Evolutionary conservation across 2,113 vertebrate genomes (phyloP), one percentile per base, ranked within the genome.

Genomic region (Plectropomus leopardus): DNA sequence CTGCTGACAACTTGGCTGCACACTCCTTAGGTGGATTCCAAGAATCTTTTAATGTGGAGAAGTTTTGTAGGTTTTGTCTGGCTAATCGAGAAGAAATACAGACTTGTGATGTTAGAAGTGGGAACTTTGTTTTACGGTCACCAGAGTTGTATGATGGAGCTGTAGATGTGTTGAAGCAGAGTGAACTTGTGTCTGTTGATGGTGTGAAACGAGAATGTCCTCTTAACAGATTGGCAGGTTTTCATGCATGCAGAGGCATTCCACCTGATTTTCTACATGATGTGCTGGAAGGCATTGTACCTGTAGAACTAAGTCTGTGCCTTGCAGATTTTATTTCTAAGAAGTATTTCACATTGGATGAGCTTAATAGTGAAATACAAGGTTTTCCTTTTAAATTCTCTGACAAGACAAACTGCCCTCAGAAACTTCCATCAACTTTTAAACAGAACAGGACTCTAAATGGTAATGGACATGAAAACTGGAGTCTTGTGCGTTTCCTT

Each of bases 51-150:
- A 75, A 65, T 65, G 60, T 65, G 23, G 48, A 65, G 0, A 55
- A 65, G 16, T 45, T 65, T 55, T 76, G 60, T n/a, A 76, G 61
- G 23, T 74, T 64, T 64, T 64, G 59, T 74, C 36, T 64, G 15
- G 5, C 4, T 58, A 58, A 16, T 10, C 24, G 24, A 45, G 19
- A 32, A 66, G 50, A 45, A 3, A 76, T 76, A 40, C 72, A 76
- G 59, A 19, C n/a, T 7, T 51, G n/a, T 74, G 61, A 65, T 55
- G 72, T 76, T 15, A 57, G 53, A 67, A 48, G 21, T 57, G 74
- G 61, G 0, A 24, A 23, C 4, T 76, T 76, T 66, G 30, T 32
- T 50, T 73, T 61, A 21, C 4, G 47, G 4, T 7, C 72, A 64
- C 48, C 72, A 63, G 58, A 76, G n/a, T 47, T 36, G 26, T 67